phyloP scores from a whole-genome alignment of 1,140 invertebrate species.

The Saccostrea glomerata region DNA sequence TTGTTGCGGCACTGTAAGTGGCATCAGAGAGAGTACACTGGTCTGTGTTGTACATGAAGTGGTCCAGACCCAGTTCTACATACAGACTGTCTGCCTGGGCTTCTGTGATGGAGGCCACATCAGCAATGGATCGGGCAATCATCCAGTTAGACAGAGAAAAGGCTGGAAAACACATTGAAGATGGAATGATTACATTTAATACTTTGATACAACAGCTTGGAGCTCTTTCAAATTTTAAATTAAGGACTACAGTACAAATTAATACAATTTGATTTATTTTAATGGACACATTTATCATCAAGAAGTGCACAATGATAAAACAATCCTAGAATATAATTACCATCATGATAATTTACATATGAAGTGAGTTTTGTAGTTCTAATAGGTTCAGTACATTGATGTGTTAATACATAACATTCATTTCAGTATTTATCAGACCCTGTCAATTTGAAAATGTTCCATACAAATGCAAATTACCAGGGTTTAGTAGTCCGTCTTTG shows the following conservation, averaged over 20 bases:
- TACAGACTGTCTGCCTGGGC: conserved; percentile 40
- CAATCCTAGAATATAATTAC: no score
- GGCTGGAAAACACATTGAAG: conserved; percentile 1
- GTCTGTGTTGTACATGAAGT: conserved; percentile 39
- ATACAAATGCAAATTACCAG: neutral
- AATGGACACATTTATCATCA: no score
- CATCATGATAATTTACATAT: no score
- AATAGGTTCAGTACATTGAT: neutral
- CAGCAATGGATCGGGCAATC: conserved; percentile 13
- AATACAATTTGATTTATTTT: no score
- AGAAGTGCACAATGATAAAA: no score
- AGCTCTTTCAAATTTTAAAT: no score
- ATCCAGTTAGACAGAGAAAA: conserved; percentile 44
- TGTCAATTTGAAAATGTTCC: neutral
- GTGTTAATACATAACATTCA: neutral
- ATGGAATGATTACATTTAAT: neutral
- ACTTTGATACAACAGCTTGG: no score
- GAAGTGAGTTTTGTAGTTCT: no score
- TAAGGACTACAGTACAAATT: no score
- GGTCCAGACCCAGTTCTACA: conserved; percentile 32
- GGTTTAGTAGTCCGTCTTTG: conserved; percentile 13
- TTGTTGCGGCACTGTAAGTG: conserved; percentile 3
- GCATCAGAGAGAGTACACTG: conserved; percentile 33
- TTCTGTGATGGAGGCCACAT: conserved; percentile 20
- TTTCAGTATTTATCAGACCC: neutral